These are phyloP conservation scores for Acronicta psi DNA, from an alignment of 2,888 invertebrate species.

Conservation along the genomic window DNA sequence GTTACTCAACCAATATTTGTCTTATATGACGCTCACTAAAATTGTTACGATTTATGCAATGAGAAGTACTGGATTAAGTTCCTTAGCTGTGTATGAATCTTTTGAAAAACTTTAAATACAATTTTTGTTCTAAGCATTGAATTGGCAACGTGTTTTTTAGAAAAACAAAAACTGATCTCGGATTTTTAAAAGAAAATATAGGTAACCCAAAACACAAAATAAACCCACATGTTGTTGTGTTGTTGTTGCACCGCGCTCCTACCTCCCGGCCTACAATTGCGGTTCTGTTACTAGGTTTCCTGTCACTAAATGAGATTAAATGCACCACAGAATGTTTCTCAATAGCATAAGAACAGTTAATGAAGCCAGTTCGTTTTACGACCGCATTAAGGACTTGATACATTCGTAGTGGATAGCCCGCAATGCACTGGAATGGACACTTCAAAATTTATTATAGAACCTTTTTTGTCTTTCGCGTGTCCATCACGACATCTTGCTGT, in stretches of 20 bases:
- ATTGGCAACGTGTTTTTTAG: too few relatives aligned
- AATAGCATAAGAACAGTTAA: conserved; percentile 78
- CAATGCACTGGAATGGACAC: conserved; percentile 4
- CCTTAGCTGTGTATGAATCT: too few relatives aligned
- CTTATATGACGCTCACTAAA: too few relatives aligned
- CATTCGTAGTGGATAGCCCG: conserved; percentile 22
- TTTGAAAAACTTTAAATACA: too few relatives aligned
- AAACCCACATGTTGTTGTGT: conserved; percentile 6
- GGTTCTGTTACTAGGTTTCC: conserved; percentile 75
- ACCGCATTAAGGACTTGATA: conserved; percentile 38
- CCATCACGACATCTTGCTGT: background rate
- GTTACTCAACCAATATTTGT: too few relatives aligned
- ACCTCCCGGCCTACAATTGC: conserved; percentile 68
- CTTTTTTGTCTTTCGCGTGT: background rate
- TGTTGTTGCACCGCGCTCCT: conserved; percentile 16
- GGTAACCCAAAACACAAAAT: background rate
- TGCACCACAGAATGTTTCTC: conserved; percentile 72
- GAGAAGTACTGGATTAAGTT: too few relatives aligned
- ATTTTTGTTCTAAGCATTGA: too few relatives aligned
- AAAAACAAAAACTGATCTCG: too few relatives aligned
- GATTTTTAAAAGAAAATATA: too few relatives aligned
- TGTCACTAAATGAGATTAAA: conserved; percentile 85
- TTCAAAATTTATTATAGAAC: background rate
- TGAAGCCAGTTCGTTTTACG: conserved; percentile 61
- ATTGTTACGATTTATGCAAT: too few relatives aligned